Evolutionary conservation across 2,113 vertebrate species (phyloP), one percentile per base, ranked within the genome.

Genomic region (Gymnocephalus cernua): DNA sequence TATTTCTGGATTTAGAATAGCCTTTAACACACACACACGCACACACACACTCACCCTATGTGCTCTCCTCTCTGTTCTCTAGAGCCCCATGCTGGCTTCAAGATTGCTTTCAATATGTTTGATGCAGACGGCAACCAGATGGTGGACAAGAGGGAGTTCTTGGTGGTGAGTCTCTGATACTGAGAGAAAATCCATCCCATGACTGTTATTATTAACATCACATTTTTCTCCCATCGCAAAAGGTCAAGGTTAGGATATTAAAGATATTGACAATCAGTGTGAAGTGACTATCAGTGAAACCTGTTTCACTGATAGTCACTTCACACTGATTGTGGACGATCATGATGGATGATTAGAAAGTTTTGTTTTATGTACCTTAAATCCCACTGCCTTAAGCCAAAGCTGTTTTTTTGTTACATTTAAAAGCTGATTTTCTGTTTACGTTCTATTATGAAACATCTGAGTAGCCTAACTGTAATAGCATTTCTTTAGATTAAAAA

Each of bases 41-140:
- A 27, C 66, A 70, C 14, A 51, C 71, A 66, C 27, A n/a, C 68
- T 91, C 89, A 86, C 89, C 70, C 62, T 86, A 76, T 83, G 86
- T 87, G 84, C 75, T 88, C 56, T 87, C 54, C 73, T 88, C 73
- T 82, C 82, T 90, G 83, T 92, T 73, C 83, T 86, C 73, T 95
- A 99, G 98, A 99, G 91, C 98, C 98, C 27, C 98, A 99, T 82
- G 98, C 98, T 80, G 98, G 98, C 79, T 99, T 99, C 93, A 97
- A 97, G 94, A 99, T 99, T 88, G 98, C 98, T 90, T 99, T 99
- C 96, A 99, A 99, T 95, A 99, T 99, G 98, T 99, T 99, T 85
- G 98, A 99, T 91, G 98, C 98, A 57, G 98, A 99, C 89, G 98
- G 97, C 84, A 99, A 99, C 95, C 96, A 99, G 94, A 99, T 99